Base-by-base conservation (phyloP, 37 sponge, comb jelly and placozoan species). In the Tethya wilhelma region DNA sequence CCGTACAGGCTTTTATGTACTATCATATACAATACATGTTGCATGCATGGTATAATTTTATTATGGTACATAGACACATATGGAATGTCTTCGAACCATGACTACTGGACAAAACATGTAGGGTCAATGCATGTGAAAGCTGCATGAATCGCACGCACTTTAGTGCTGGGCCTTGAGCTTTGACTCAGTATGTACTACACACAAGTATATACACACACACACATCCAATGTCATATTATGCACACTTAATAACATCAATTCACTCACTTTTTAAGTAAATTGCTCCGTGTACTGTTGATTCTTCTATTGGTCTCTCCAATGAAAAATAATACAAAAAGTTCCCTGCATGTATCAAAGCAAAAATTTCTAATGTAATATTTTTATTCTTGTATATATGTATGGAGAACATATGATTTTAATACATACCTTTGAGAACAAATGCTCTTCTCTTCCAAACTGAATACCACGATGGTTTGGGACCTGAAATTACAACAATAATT, bases 301-400 rank as follows among this genome's bases (percentile, higher is more conserved):
- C 58, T 7, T 53, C 14, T 22, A 79, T 44, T 23, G 38, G 12
- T 26, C 28, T 53, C 14, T 44, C 56, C 11, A 12, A 44, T 8
- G 64, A 38, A 44, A 76, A 71, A 64, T 88, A 88, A 40, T 77
- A 88, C n/a, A 88, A 44, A 39, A 88, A 88, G 65, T 82, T 88
- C 4, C 82, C 88, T 84, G 85, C 23, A 65, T 32, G 29, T 20
- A 62, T 25, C 30, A 23, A 25, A 25, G 64, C 64, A 62, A 9
- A 62, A 14, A 25, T 23, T 19, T 7, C 8, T 42, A 34, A 6
- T n/a, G n/a, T 25, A 22, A 44, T 26, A 72, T 8, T 23, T 23
- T 36, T 56, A 33, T 7, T 32, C 12, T 75, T 12, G 3, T 25
- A 67, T 38, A 36, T 34, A 49, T 9, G 14, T 49, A 49, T 49